These are phyloP conservation scores for Liparis tanakae DNA, from an alignment of 2,797 vertebrate species.

Conservation along the genomic window DNA sequence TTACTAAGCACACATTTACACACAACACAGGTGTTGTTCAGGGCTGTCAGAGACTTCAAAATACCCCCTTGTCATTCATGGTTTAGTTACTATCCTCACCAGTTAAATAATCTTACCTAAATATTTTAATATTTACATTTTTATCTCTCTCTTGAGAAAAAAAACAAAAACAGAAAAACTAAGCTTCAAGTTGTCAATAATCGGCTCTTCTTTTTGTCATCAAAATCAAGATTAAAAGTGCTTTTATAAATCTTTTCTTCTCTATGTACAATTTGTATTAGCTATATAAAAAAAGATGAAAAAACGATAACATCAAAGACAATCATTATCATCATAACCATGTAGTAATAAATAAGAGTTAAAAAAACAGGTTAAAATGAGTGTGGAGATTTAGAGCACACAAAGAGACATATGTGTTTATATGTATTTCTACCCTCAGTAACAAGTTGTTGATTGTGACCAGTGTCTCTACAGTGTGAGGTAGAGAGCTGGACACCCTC, in stretches of 20 bases:
- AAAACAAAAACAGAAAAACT: conserved; percentile 62
- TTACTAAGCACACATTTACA: conserved; percentile 78
- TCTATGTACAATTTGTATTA: conserved; percentile 95
- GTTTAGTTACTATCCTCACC: conserved; percentile 83
- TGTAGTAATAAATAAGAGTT: conserved; percentile 86
- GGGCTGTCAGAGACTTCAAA: conserved; percentile 77
- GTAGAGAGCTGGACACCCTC: conserved; percentile 82
- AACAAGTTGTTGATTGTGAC: conserved; percentile 82
- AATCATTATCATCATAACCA: conserved; percentile 82
- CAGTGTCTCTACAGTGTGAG: conserved; percentile 86
- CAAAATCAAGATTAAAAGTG: conserved; percentile 99
- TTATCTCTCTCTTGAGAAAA: conserved; percentile 86
- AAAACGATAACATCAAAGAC: conserved; percentile 80
- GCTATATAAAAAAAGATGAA: conserved; percentile 81
- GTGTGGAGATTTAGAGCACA: conserved; percentile 76
- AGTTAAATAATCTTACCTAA: conserved; percentile 91
- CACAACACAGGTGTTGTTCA: conserved; percentile 77
- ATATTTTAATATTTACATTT: conserved; percentile 90
- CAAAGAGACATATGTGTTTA: conserved; percentile 61
- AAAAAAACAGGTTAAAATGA: conserved; percentile 75
- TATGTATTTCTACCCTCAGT: conserved; percentile 75
- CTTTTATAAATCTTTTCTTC: conserved; percentile 97
- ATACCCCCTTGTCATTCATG: conserved; percentile 79
- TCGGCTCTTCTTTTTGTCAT: conserved; percentile 88
- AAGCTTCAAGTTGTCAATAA: conserved; percentile 90